Base-by-base conservation (phyloP, 2,113 vertebrate species). In the Cochlearius cochlearius region DNA sequence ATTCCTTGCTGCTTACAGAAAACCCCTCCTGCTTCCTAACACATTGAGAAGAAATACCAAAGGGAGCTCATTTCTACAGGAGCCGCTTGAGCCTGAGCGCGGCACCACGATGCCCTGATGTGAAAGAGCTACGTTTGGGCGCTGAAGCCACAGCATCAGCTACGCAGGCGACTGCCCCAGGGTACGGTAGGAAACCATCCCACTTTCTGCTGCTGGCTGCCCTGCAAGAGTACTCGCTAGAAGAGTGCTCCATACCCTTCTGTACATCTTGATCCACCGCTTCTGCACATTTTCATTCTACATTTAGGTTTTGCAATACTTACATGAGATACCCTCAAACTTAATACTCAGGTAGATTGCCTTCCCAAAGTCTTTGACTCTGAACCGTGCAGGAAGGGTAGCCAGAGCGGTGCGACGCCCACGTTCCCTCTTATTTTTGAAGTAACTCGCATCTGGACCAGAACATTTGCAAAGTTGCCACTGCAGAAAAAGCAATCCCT, bases 131-230 rank as follows among this genome's bases (percentile, higher is more conserved):
- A 23, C 26, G 8, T 73, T 30, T 67, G 32, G 56, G 49, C 11
- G 0, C 49, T 39, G 30, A 82, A 68, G 25, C 34, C 38, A 29
- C 59, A 36, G 19, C 12, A 12, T 36, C 17, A 29, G 41, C 75
- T 52, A 13, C 36, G 47, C 21, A 10, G 32, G 50, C 47, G 21
- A 22, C 22, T 53, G 5, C 36, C 38, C 14, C 3, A 1, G 25
- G 15, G 27, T 36, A 18, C 0, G 0, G 13, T 20, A 59, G 36
- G 45, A 41, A 69, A 71, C 1, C 2, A 27, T 22, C 39, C 27
- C 18, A 43, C 59, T 49, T 71, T 47, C 45, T 47, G 38, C n/a
- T 43, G 16, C 27, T 39, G 59, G 19, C 30, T 76, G 12, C 23
- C 7, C 53, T 38, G 25, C 29, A 63, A 43, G 25, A 41, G 21